Evolutionary conservation across 2,113 vertebrate species (phyloP).

Genomic region (Athene noctua): DNA sequence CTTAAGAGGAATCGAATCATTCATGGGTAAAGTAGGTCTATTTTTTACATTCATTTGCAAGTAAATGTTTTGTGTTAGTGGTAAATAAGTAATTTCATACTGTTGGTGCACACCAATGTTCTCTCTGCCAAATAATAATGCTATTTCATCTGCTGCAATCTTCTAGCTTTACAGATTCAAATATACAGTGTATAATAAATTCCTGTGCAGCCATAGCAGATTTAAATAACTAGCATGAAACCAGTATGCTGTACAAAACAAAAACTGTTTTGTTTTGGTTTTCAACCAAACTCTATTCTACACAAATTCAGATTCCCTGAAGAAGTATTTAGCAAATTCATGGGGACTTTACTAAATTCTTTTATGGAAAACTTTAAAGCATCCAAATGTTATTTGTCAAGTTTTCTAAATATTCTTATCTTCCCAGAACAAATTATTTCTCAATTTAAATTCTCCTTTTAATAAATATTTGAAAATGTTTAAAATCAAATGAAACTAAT

Average conservation of each 20-base stretch:
- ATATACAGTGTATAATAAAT: not conserved
- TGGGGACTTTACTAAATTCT: not conserved
- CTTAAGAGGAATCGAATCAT: slow-evolving; percentile 11
- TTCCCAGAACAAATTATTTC: not conserved
- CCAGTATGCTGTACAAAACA: not conserved
- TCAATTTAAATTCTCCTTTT: not conserved
- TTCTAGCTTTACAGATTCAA: not conserved
- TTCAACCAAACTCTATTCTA: not conserved
- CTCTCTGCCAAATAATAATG: slow-evolving; percentile 27
- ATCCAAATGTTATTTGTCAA: not conserved
- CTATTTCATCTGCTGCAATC: not conserved
- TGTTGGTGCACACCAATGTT: slow-evolving; percentile 19
- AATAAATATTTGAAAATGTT: not conserved
- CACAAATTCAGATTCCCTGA: not conserved
- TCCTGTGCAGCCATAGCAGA: not conserved
- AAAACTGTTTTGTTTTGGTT: not conserved
- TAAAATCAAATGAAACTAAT: not conserved
- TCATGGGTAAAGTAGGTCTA: slow-evolving; percentile 3
- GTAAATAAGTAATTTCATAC: slow-evolving; percentile 36
- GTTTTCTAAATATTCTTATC: not conserved
- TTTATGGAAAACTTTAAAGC: not conserved
- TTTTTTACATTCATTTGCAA: slow-evolving; percentile 44
- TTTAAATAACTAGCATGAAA: not conserved
- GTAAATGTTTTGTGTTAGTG: slow-evolving; percentile 20
- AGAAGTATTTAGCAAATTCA: not conserved